Evolutionary conservation across 1,140 invertebrate species (phyloP).

Genomic region (Drosophila baimaii): DNA sequence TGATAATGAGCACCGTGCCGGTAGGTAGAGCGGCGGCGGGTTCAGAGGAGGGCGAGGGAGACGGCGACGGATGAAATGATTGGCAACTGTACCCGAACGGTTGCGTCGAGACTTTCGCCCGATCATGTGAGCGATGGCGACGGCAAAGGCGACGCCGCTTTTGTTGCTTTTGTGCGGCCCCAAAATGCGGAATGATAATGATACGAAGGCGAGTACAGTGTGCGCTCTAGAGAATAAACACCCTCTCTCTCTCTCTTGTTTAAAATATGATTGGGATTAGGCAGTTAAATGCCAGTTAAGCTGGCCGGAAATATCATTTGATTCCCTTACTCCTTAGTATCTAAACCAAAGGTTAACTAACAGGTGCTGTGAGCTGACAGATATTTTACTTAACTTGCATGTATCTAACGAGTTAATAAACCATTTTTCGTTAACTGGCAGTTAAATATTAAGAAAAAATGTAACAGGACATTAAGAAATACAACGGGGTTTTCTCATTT

Average conservation of each 20-base stretch:
- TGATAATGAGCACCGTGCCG: constrained; percentile 66
- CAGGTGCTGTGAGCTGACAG: neutral
- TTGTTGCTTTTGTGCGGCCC: constrained; percentile 55
- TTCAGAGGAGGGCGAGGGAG: constrained; percentile 12
- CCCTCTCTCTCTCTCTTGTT: neutral
- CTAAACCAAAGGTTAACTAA: neutral
- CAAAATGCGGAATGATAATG: constrained; percentile 50
- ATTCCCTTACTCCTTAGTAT: neutral
- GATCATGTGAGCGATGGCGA: constrained; percentile 75
- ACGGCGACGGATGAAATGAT: constrained; percentile 39
- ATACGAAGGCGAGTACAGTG: constrained; percentile 25
- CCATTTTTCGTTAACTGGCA: neutral
- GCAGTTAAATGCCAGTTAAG: neutral
- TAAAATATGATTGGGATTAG: neutral
- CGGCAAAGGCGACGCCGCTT: constrained; percentile 40
- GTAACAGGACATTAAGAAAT: too few relatives aligned
- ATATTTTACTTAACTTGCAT: neutral
- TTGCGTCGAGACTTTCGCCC: constrained; percentile 64
- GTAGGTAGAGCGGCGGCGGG: constrained; percentile 9
- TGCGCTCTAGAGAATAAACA: constrained; percentile 3
- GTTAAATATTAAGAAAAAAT: too few relatives aligned
- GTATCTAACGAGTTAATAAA: too few relatives aligned
- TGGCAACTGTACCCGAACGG: constrained; percentile 59
- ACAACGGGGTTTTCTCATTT: too few relatives aligned
- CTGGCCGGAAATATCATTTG: neutral